A percentile compares a stretch with the other conserved stretches of the same genome.
phyloP scores from a whole-genome alignment of 1,140 invertebrate genomes.

The Sitodiplosis mosellana region DNA sequence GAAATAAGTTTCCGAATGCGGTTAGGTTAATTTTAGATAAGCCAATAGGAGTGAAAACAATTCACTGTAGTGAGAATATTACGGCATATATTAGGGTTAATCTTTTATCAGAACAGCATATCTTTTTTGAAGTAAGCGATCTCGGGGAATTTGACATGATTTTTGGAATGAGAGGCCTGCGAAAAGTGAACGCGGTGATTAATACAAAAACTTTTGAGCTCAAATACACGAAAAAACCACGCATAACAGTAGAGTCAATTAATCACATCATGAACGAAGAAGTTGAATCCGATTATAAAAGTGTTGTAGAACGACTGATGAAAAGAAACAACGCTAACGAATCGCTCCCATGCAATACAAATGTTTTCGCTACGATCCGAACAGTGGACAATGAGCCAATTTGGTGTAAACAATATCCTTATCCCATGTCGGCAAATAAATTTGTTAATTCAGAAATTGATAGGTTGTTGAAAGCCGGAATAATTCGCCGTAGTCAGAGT shows the following conservation, averaged over 20 bases:
- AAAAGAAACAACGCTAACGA: conserved; percentile 3
- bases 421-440: conserved; percentile 4
- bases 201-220: conserved; percentile 1
- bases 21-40: too few species aligned
- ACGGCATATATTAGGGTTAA: too few species aligned
- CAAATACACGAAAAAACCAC: conserved; percentile 1
- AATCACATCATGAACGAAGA: neutral
- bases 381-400: conserved; percentile 5
- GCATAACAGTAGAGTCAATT: conserved; percentile 1
- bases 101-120: too few species aligned
- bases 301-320: neutral
- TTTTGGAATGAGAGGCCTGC: conserved; percentile 2
- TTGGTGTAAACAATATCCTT: conserved; percentile 8
- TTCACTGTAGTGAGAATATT: too few species aligned
- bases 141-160: conserved; percentile 2
- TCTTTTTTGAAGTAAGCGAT: too few species aligned
- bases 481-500: conserved; percentile 5
- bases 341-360: conserved; percentile 3
- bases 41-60: too few species aligned
- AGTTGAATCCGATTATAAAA: neutral
- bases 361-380: conserved; percentile 3
- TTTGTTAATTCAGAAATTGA: conserved; percentile 8
- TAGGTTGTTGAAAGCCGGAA: conserved; percentile 4
- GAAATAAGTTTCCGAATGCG: too few species aligned
- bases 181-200: conserved; percentile 2